Evolutionary conservation across 2,888 invertebrate genomes (phyloP).

Genomic region (Chrysomela aeneicollis): DNA sequence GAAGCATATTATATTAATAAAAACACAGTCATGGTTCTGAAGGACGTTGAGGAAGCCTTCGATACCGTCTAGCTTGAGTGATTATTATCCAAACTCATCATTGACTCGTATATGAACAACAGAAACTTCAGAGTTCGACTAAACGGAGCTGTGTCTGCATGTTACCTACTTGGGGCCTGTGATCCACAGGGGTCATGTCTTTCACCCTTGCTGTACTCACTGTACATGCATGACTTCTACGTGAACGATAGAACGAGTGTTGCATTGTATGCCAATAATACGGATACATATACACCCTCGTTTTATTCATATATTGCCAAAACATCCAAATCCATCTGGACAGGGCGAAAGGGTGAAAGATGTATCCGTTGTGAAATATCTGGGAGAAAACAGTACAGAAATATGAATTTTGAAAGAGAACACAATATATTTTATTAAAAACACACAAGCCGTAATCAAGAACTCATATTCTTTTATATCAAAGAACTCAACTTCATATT

Average conservation of each 20-base stretch:
- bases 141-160: background rate
- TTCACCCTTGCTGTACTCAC: background rate
- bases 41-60: constrained; percentile 27
- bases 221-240: background rate
- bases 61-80: constrained; percentile 21
- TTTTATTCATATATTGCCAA: no score
- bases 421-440: no score
- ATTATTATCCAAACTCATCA: constrained; percentile 13
- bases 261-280: background rate
- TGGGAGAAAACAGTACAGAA: no score
- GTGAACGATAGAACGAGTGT: background rate
- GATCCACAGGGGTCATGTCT: background rate
- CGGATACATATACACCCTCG: background rate
- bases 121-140: background rate
- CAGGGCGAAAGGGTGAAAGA: background rate
- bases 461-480: no score
- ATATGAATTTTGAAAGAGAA: no score
- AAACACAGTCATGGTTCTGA: constrained; percentile 10
- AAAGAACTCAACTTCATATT: no score
- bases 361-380: no score
- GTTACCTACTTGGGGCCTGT: no score
- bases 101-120: background rate
- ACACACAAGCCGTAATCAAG: no score
- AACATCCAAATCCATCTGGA: background rate
- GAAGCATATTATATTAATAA: constrained; percentile 17